Base-by-base conservation (phyloP, 2,888 invertebrate species). In the Lacanobia oleracea region DNA sequence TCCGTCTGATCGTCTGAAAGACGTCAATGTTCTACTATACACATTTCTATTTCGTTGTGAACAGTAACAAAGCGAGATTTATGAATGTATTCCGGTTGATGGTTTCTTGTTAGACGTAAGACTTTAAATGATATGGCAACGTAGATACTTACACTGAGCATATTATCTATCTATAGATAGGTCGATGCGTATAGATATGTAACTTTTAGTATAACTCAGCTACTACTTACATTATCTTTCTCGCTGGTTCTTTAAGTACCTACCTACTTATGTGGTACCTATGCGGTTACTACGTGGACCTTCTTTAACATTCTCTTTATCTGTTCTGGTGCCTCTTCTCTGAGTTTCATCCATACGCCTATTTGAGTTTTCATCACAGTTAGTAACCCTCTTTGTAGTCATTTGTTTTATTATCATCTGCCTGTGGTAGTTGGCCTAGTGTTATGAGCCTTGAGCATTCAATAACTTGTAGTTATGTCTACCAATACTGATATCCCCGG, bases 31-130 rank as follows among this genome's bases (percentile, higher is more conserved):
- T 48, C 48, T 64, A 37, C 62, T 48, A 51, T 21, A 45, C 14
- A 40, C 8, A 67, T 57, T 56, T 45, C 62, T 23, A 63, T 60
- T 73, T 40, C 67, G 50, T 21, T 65, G 67, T 23, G 18, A 72
- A 63, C 23, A 59, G 23, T 67, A 67, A 81, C 64, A 59, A 72
- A 59, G 27, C 45, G 43, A 45, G 60, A 77, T 72, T 72, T 67
- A 77, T 67, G 50, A 66, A 61, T 76, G 71, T 67, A 48, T 81
- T 81, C 72, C 63, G 56, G 72, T 57, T 51, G 40, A 76, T 53
- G 43, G 54, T 51, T 79, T 68, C 54, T 64, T 14, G 50, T 43
- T 40, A 18, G 40, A 56, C 51, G 54, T 51, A 23, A 75, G 56
- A 27, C 45, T 64, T 23, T 37, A 18, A 53, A 53, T 54, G 16